phyloP scores from a whole-genome alignment of 1,140 invertebrate species.

The Aricia agestis region DNA sequence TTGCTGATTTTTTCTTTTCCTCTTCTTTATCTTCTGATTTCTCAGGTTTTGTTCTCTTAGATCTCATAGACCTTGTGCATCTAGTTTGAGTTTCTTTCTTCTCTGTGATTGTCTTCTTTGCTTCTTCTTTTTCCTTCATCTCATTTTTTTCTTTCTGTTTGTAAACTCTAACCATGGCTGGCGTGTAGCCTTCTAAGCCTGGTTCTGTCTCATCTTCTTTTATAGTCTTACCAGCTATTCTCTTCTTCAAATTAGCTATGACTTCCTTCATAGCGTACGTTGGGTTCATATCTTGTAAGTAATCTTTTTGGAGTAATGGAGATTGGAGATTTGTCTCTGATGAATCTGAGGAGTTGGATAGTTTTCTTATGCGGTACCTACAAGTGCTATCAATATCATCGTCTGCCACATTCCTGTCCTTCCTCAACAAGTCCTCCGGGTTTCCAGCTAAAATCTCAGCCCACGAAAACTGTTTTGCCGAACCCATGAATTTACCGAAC shows the following conservation, averaged over 20 bases:
- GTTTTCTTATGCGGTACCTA: conserved; percentile 68
- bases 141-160: conserved; percentile 66
- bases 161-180: conserved; percentile 74
- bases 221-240: conserved; percentile 45
- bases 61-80: conserved; percentile 54
- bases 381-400: conserved; percentile 62
- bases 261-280: conserved; percentile 79
- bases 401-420: conserved; percentile 55
- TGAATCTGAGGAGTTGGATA: conserved; percentile 61
- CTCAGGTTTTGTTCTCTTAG: conserved; percentile 29
- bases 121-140: conserved; percentile 54
- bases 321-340: conserved; percentile 53
- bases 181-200: conserved; percentile 72
- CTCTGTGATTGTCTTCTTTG: conserved; percentile 47
- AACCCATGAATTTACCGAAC: conserved; percentile 74
- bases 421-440: conserved; percentile 76
- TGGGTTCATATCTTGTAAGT: conserved; percentile 70
- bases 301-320: conserved; percentile 64
- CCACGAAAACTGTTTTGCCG: conserved; percentile 75
- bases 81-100: conserved; percentile 36
- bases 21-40: conserved; percentile 26
- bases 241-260: conserved; percentile 66
- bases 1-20: conserved; percentile 25
- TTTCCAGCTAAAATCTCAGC: conserved; percentile 76
- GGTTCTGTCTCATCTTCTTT: conserved; percentile 53